Conservation (phyloP, 2,888 invertebrate species). For the Apeira syringaria region DNA sequence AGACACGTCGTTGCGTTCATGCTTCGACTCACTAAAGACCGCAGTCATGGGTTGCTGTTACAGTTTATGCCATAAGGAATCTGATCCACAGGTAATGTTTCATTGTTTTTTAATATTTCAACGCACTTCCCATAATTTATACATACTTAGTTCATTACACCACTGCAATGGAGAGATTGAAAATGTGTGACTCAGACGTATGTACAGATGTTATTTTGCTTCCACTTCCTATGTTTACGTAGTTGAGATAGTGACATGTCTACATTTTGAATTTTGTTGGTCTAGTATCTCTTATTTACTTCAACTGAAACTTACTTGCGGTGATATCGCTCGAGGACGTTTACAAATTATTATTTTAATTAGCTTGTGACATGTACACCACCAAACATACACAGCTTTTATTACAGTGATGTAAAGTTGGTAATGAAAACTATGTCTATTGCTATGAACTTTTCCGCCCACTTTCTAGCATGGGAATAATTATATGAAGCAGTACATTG, state of each 20-base stretch:
- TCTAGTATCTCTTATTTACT: no score
- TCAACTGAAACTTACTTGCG: no score
- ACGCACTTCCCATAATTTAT: constrained; percentile 4
- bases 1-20: constrained; percentile 74
- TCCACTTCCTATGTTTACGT: constrained; percentile 22
- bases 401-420: no score
- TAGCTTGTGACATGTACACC: no score
- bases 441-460: constrained; percentile 17
- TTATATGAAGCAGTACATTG: background rate
- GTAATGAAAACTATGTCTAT: no score
- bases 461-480: constrained; percentile 13
- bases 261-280: no score
- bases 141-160: constrained; percentile 5
- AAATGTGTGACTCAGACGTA: constrained; percentile 12
- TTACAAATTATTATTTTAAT: no score
- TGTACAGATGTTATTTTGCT: constrained; percentile 2
- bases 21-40: constrained; percentile 73
- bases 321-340: no score
- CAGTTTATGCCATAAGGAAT: constrained; percentile 89
- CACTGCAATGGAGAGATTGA: constrained; percentile 8
- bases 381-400: no score
- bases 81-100: constrained; percentile 84
- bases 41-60: constrained; percentile 88
- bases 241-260: no score
- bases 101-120: constrained; percentile 15